Evolutionary conservation across 2,797 vertebrate genomes (phyloP).

Genomic region (Microcaecilia unicolor): DNA sequence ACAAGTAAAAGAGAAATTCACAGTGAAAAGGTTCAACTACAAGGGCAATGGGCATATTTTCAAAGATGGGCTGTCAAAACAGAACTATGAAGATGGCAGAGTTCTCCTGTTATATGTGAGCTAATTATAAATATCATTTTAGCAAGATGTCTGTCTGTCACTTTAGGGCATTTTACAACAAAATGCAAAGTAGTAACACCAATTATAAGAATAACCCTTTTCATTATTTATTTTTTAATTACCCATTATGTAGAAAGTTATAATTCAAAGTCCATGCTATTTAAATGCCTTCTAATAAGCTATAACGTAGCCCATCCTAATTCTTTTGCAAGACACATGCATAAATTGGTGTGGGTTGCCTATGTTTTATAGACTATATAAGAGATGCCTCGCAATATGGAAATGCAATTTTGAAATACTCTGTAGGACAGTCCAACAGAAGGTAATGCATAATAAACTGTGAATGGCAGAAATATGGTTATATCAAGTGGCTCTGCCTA

Average conservation of each 20-base stretch:
- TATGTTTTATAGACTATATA: too few species aligned
- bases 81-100: constrained; percentile 13
- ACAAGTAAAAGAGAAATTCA: constrained; percentile 22
- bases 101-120: constrained; percentile 22
- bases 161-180: constrained; percentile 21
- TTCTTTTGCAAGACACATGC: too few species aligned
- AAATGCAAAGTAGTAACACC: background rate
- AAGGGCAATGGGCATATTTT: constrained; percentile 25
- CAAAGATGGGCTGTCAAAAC: constrained; percentile 34
- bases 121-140: constrained; percentile 35
- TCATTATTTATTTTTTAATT: constrained; percentile 31
- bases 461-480: too few species aligned
- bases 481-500: too few species aligned
- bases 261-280: background rate
- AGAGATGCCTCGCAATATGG: too few species aligned
- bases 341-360: too few species aligned
- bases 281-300: background rate
- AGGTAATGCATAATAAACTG: too few species aligned
- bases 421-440: too few species aligned
- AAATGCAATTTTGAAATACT: too few species aligned
- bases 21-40: constrained; percentile 19
- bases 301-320: background rate
- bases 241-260: constrained; percentile 17
- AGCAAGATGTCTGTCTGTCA: constrained; percentile 22
- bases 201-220: constrained; percentile 24